Conservation (phyloP, 2,888 invertebrate species). For the Aspidiotus rigidus region DNA sequence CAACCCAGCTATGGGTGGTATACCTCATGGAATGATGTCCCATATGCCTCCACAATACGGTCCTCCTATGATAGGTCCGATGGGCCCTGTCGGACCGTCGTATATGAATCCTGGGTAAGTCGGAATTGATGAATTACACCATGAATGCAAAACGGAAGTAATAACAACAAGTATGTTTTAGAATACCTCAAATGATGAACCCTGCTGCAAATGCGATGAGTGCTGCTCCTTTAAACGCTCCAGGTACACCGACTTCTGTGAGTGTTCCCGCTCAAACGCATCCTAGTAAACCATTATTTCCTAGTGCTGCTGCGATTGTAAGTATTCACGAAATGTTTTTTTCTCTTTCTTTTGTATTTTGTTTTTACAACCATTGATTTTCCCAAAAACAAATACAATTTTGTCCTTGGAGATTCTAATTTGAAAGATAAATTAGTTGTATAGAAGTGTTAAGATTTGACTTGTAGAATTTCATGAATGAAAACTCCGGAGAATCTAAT, state of each 20-base stretch:
- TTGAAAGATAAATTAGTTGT: too few relatives aligned
- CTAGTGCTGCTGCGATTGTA: conserved; percentile 57
- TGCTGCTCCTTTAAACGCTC: conserved; percentile 47
- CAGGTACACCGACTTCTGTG: conserved; percentile 37
- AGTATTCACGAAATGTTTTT: conserved; percentile 35
- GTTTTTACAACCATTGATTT: too few relatives aligned
- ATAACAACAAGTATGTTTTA: not conserved
- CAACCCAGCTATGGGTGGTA: conserved; percentile 45
- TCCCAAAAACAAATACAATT: too few relatives aligned
- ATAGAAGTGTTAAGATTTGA: too few relatives aligned
- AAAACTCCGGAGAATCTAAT: too few relatives aligned
- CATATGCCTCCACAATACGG: conserved; percentile 51
- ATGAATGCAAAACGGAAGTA: too few relatives aligned
- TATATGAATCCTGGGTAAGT: conserved; percentile 61
- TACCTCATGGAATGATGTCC: conserved; percentile 56
- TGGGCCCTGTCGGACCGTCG: conserved; percentile 65
- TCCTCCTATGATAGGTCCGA: conserved; percentile 51
- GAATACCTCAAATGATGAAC: conserved; percentile 34
- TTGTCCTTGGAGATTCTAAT: too few relatives aligned
- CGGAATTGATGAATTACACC: not conserved
- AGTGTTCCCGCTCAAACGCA: conserved; percentile 41
- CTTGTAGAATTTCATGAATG: not conserved
- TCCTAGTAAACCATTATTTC: conserved; percentile 65
- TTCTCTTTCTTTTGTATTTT: not conserved
- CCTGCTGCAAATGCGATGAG: conserved; percentile 24